phyloP scores from a whole-genome alignment of 2,888 invertebrate species.

The Leptopilina syphax region DNA sequence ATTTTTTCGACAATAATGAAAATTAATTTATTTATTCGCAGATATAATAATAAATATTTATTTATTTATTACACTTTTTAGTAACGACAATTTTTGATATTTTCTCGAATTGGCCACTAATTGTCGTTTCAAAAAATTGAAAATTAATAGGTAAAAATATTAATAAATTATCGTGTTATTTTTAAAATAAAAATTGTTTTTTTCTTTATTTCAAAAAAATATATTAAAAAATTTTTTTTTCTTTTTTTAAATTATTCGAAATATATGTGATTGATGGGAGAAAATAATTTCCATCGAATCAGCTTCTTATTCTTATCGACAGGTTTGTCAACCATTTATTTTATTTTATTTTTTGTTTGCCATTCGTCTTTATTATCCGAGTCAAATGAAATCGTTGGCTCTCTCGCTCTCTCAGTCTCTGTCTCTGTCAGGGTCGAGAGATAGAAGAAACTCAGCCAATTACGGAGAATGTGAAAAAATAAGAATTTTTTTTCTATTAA shows the following conservation, averaged over 20 bases:
- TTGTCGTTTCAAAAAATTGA: too few species aligned
- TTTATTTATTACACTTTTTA: neutral
- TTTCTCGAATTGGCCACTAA: too few species aligned
- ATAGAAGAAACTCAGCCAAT: constrained; percentile 1
- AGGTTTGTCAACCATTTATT: constrained; percentile 19
- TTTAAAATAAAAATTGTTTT: too few species aligned
- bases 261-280: neutral
- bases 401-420: neutral
- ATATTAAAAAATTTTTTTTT: too few species aligned
- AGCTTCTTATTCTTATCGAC: constrained; percentile 19
- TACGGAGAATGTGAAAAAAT: constrained; percentile 2
- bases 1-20: too few species aligned
- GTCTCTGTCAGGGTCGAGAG: neutral
- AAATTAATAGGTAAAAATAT: too few species aligned
- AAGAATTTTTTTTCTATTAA: constrained; percentile 7
- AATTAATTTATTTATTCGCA: too few species aligned
- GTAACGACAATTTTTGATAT: neutral
- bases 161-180: too few species aligned
- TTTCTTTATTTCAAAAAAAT: too few species aligned
- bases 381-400: constrained; percentile 9
- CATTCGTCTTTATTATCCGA: constrained; percentile 16
- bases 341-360: constrained; percentile 7
- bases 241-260: too few species aligned
- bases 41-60: neutral
- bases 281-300: constrained; percentile 7